Evolutionary conservation across 2,797 vertebrate species (phyloP).

Genomic region (Syngnathus acus): DNA sequence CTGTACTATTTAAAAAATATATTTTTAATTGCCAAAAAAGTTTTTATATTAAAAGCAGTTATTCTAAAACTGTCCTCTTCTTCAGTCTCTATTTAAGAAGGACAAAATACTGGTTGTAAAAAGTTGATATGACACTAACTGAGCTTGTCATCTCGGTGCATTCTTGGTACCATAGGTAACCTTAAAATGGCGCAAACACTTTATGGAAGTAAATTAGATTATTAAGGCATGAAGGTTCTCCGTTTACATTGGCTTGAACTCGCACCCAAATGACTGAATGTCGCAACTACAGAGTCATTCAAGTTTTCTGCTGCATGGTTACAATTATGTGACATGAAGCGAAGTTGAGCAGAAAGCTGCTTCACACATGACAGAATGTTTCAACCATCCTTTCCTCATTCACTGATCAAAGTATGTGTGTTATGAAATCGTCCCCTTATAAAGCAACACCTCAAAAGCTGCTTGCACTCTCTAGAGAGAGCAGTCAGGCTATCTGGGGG

Average conservation of each 20-base stretch:
- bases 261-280: constrained; percentile 7
- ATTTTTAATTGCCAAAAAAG: neutral
- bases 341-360: constrained; percentile 34
- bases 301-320: constrained; percentile 1
- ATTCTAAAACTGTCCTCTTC: neutral
- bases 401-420: constrained; percentile 30
- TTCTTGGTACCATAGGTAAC: neutral
- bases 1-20: too few relatives aligned
- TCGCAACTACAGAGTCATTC: constrained; percentile 12
- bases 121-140: too few relatives aligned
- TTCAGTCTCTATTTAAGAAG: neutral
- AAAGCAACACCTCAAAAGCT: constrained; percentile 38
- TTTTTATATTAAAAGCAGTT: neutral
- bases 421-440: constrained; percentile 35
- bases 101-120: neutral
- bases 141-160: neutral
- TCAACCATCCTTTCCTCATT: constrained; percentile 29
- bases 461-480: constrained; percentile 42
- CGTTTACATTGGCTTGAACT: neutral
- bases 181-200: neutral
- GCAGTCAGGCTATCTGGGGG: constrained; percentile 33
- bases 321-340: constrained; percentile 31
- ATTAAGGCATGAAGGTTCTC: neutral
- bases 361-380: constrained; percentile 31
- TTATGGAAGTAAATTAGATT: neutral